Evolutionary conservation across 2,797 vertebrate genomes (phyloP).

Genomic region (Sciaenops ocellatus): DNA sequence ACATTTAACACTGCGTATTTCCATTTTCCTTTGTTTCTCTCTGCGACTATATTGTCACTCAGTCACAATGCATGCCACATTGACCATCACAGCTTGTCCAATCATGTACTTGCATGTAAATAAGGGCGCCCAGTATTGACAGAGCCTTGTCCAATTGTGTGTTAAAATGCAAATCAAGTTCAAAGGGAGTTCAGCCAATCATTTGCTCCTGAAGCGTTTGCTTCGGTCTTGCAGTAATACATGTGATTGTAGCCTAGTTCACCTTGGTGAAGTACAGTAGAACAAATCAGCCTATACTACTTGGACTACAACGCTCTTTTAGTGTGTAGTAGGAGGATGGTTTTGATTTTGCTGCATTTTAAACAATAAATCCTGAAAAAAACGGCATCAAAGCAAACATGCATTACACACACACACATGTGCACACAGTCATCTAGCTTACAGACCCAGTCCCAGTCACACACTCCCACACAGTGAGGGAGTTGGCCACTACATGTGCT

Average conservation of each 20-base stretch:
- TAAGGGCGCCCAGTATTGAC: slow-evolving; percentile 14
- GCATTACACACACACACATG: neutral
- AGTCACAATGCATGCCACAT: neutral
- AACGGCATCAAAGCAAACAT: slow-evolving; percentile 7
- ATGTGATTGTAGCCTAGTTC: neutral
- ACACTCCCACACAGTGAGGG: slow-evolving; percentile 58
- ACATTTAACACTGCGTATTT: neutral
- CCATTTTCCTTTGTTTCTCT: neutral
- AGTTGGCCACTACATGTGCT: slow-evolving; percentile 68
- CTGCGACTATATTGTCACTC: neutral
- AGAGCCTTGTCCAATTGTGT: slow-evolving; percentile 53
- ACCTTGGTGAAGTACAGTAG: neutral
- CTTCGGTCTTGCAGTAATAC: neutral
- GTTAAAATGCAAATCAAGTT: slow-evolving; percentile 61
- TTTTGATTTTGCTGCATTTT: slow-evolving; percentile 20
- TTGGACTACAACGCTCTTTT: neutral
- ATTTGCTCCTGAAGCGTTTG: slow-evolving; percentile 4
- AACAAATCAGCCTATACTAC: neutral
- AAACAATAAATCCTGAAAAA: slow-evolving; percentile 40
- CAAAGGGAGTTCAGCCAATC: slow-evolving; percentile 55
- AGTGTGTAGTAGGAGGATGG: neutral
- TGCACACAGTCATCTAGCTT: slow-evolving; percentile 26
- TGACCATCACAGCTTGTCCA: slow-evolving; percentile 19
- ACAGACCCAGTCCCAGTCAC: slow-evolving; percentile 39
- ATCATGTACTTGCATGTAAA: slow-evolving; percentile 42